Conservation (phyloP, 2,797 vertebrate species). For the Tinamus major region DNA sequence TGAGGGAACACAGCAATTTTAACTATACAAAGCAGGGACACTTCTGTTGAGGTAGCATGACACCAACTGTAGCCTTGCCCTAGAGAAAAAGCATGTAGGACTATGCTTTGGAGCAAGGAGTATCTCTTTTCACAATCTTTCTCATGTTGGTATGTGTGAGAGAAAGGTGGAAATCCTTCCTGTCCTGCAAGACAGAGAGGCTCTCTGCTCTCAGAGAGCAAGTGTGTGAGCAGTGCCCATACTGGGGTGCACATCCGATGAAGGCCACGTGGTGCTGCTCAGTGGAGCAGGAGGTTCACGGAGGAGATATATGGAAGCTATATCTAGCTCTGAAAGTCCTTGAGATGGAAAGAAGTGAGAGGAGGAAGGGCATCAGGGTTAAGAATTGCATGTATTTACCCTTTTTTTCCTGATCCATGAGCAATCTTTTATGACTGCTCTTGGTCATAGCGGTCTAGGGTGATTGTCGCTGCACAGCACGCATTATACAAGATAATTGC, state of each 20-base stretch:
- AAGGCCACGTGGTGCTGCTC: background rate
- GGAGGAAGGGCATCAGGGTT: background rate
- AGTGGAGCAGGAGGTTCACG: background rate
- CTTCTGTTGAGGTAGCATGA: rapidly evolving
- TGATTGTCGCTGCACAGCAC: background rate
- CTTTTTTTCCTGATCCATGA: background rate
- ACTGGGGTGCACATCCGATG: background rate
- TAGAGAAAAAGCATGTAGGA: background rate
- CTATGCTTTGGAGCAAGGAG: background rate
- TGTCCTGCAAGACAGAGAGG: rapidly evolving
- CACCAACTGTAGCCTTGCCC: rapidly evolving
- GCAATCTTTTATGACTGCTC: background rate
- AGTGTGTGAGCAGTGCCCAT: rapidly evolving
- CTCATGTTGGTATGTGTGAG: background rate
- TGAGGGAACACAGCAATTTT: background rate
- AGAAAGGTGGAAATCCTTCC: background rate
- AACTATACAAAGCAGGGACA: rapidly evolving
- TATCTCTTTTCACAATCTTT: background rate
- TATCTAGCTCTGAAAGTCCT: background rate
- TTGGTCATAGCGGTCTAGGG: background rate
- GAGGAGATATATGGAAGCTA: background rate
- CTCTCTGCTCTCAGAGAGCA: no score
- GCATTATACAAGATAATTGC: background rate
- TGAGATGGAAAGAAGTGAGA: background rate
- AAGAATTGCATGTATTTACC: background rate